Evolutionary conservation across 92 coral and sea anemone species (phyloP).

Genomic region (Ricordea florida): DNA sequence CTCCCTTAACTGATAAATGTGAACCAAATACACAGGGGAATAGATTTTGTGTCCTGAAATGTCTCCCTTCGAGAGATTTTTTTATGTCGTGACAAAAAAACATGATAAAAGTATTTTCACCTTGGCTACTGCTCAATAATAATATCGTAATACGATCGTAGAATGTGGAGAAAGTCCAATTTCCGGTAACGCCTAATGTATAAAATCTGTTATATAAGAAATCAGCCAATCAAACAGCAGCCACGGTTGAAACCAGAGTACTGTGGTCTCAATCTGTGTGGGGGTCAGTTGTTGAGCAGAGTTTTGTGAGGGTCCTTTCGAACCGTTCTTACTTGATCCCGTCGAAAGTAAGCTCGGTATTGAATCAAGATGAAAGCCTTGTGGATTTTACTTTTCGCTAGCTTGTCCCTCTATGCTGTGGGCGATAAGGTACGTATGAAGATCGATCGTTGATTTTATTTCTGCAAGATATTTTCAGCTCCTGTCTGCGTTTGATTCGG

Average conservation of each 20-base stretch:
- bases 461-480: too few relatives aligned
- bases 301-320: too few relatives aligned
- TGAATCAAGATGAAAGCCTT: conserved; percentile 21
- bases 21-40: too few relatives aligned
- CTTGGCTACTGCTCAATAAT: neutral
- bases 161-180: neutral
- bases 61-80: too few relatives aligned
- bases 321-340: neutral
- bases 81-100: too few relatives aligned
- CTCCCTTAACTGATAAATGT: too few relatives aligned
- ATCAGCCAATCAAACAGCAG: neutral
- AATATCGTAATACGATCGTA: neutral
- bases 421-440: conserved; percentile 40
- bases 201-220: neutral
- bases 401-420: conserved; percentile 23
- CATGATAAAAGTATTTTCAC: too few relatives aligned
- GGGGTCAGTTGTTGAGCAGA: neutral
- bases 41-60: too few relatives aligned
- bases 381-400: conserved; percentile 26
- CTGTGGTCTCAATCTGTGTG: neutral
- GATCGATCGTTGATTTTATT: neutral
- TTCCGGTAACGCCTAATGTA: conserved; percentile 35
- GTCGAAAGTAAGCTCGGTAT: neutral
- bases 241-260: neutral
- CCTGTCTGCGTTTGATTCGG: too few relatives aligned